Evolutionary conservation across 2,888 invertebrate genomes (phyloP).

Genomic region (Pinctada fucata): DNA sequence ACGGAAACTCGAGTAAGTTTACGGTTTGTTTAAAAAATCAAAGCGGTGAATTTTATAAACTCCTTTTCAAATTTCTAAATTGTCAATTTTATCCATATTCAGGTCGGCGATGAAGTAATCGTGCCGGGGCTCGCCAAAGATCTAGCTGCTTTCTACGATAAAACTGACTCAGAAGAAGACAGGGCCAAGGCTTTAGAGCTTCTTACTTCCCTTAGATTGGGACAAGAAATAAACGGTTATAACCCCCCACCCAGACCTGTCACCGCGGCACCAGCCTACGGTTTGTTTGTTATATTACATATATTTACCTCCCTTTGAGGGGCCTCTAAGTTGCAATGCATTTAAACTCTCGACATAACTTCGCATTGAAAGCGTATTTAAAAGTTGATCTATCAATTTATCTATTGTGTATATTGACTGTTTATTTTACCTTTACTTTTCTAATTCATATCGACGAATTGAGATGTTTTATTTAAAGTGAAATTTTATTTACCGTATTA

Average conservation of each 20-base stretch:
- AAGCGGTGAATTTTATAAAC: too few relatives aligned
- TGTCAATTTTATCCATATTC: slow-evolving; percentile 19
- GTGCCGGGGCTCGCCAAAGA: slow-evolving; percentile 63
- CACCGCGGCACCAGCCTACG: slow-evolving; percentile 62
- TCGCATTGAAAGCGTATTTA: too few relatives aligned
- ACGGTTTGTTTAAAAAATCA: too few relatives aligned
- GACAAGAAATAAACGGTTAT: slow-evolving; percentile 41
- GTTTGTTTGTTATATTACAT: slow-evolving; percentile 45
- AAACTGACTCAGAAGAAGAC: slow-evolving; percentile 61
- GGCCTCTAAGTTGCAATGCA: background rate
- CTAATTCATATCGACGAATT: too few relatives aligned
- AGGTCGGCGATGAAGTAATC: slow-evolving; percentile 68
- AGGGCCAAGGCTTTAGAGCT: slow-evolving; percentile 68
- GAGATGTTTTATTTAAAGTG: too few relatives aligned
- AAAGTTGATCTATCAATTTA: too few relatives aligned
- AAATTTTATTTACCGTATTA: too few relatives aligned
- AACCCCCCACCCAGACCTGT: slow-evolving; percentile 53
- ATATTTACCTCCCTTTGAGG: background rate
- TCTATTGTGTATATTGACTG: too few relatives aligned
- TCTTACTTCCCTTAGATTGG: slow-evolving; percentile 61
- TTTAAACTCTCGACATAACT: too few relatives aligned
- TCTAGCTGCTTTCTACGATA: slow-evolving; percentile 67
- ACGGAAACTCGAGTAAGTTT: slow-evolving; percentile 57
- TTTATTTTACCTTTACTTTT: too few relatives aligned
- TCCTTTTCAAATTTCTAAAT: background rate